Conservation (phyloP, 92 coral and sea anemone species). For the Ricordea florida region DNA sequence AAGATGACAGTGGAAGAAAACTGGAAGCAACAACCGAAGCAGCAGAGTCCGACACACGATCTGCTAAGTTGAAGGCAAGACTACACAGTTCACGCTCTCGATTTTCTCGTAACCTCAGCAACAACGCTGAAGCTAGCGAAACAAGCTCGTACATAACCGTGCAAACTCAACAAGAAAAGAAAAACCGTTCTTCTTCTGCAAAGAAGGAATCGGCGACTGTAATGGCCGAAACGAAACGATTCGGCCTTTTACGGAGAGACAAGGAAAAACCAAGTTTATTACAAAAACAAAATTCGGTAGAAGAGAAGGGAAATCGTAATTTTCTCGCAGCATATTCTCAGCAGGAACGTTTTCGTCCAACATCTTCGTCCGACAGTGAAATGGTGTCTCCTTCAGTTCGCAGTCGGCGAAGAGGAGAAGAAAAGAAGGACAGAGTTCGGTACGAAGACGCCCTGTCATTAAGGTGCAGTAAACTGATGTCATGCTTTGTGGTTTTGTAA, state of each 20-base stretch:
- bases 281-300: conserved; percentile 6
- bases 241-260: conserved; percentile 69
- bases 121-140: conserved; percentile 14
- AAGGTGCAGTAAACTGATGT: conserved; percentile 57
- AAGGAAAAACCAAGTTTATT: conserved; percentile 65
- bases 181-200: conserved; percentile 2
- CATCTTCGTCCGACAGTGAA: conserved; percentile 28
- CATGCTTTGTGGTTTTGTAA: neutral
- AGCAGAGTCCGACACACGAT: conserved; percentile 28
- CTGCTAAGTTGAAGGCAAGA: conserved; percentile 11
- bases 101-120: conserved; percentile 78
- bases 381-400: conserved; percentile 1
- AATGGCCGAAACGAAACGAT: conserved; percentile 29
- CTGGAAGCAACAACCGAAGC: conserved; percentile 18
- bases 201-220: neutral
- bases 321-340: conserved; percentile 9
- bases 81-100: conserved; percentile 56
- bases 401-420: conserved; percentile 16
- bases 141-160: neutral
- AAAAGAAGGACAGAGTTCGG: conserved; percentile 36
- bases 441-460: conserved; percentile 76
- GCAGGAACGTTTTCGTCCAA: neutral
- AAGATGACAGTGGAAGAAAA: conserved; percentile 17
- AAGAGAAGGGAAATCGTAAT: neutral
- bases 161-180: neutral